These are phyloP conservation scores for Heterodera carotae DNA, from an alignment of 1,140 invertebrate genomes.

Conservation along the genomic window DNA sequence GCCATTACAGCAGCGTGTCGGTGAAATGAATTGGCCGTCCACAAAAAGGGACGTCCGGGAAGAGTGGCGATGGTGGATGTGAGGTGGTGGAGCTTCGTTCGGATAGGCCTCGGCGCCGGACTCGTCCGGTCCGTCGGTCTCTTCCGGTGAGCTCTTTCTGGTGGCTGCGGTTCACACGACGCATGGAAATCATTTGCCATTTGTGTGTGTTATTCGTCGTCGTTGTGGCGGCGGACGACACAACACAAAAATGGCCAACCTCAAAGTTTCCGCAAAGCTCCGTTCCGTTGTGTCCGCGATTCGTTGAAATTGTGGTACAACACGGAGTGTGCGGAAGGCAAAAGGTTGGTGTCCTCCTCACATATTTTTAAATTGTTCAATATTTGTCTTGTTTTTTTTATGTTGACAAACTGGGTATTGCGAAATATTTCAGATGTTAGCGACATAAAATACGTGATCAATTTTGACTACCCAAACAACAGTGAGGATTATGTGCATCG, in stretches of 20 bases:
- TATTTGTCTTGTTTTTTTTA: neutral
- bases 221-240: neutral
- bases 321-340: constrained; percentile 25
- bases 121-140: neutral
- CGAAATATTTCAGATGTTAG: constrained; percentile 82
- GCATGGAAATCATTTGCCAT: neutral
- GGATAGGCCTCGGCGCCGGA: neutral
- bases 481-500: constrained; percentile 98
- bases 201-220: neutral
- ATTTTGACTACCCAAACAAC: constrained; percentile 96
- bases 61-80: neutral
- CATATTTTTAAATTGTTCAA: constrained; percentile 4
- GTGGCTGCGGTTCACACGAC: constrained; percentile 14
- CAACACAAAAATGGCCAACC: constrained; percentile 20
- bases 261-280: constrained; percentile 21
- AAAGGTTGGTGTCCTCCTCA: constrained; percentile 28
- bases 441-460: constrained; percentile 98
- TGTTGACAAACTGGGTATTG: neutral
- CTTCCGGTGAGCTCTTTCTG: neutral
- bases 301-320: constrained; percentile 27
- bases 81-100: neutral
- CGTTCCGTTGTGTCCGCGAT: constrained; percentile 31
- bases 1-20: neutral
- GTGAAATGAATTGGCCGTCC: neutral
- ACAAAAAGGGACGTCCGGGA: neutral